Conservation (phyloP, 1,140 invertebrate species). For the Heterodera schachtii region DNA sequence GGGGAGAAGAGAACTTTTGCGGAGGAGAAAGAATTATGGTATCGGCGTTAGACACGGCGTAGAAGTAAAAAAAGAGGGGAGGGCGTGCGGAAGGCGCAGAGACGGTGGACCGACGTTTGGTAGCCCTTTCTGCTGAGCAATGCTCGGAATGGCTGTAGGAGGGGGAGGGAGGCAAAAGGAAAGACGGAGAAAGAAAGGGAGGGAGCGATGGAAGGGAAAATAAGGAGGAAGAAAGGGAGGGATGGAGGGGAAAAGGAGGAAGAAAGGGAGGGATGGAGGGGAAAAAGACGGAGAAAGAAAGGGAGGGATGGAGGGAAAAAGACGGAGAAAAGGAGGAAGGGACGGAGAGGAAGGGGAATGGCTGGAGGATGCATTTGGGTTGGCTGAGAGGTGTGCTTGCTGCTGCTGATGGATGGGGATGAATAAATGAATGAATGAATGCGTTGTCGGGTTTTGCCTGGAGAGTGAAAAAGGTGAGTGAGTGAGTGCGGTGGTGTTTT, state of each 20-base stretch:
- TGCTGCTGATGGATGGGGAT: conserved; percentile 3
- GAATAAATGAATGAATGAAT: conserved; percentile 4
- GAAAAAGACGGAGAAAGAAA: no score
- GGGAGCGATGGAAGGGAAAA: no score
- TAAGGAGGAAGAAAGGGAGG: no score
- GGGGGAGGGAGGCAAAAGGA: not conserved
- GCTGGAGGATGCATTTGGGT: not conserved
- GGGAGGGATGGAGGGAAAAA: no score
- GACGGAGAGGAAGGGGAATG: not conserved
- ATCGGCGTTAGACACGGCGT: no score
- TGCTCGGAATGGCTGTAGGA: no score
- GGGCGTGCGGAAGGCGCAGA: no score
- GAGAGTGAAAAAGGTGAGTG: not conserved
- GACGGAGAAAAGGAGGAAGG: no score
- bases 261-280: not conserved
- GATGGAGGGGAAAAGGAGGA: not conserved
- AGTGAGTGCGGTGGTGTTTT: not conserved
- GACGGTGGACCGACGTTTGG: not conserved
- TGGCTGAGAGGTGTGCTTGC: not conserved
- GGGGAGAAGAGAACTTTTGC: not conserved
- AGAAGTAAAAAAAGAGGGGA: not conserved
- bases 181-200: no score
- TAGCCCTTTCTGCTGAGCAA: no score
- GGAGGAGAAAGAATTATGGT: not conserved
- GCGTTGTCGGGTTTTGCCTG: not conserved